These are phyloP conservation scores for Hyles lineata DNA, from an alignment of 2,888 invertebrate genomes.

Conservation along the genomic window DNA sequence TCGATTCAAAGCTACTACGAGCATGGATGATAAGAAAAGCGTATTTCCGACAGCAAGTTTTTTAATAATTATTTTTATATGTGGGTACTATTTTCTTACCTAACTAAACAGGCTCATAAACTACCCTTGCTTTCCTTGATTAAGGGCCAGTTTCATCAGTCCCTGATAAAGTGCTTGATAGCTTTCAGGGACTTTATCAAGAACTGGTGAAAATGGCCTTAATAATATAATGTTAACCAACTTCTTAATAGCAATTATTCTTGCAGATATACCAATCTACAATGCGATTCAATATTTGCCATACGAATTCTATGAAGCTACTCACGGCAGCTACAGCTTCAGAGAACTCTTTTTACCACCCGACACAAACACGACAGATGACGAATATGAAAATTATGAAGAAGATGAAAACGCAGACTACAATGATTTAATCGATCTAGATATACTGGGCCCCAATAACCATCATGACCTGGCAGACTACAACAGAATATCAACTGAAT, in stretches of 20 bases:
- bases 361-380: not conserved
- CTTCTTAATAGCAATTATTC: constrained; percentile 4
- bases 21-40: not conserved
- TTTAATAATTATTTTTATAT: not conserved
- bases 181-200: too few species aligned
- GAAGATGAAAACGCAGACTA: not conserved
- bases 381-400: not conserved
- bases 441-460: constrained; percentile 1
- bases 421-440: not conserved
- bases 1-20: too few species aligned
- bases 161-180: too few species aligned
- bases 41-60: not conserved
- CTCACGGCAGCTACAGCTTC: constrained; percentile 38
- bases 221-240: too few species aligned
- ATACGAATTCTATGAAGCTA: constrained; percentile 30
- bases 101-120: too few species aligned
- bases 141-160: too few species aligned
- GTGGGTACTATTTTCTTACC: not conserved
- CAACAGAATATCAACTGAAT: constrained; percentile 24
- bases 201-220: too few species aligned
- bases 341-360: constrained; percentile 29
- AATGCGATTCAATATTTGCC: constrained; percentile 19
- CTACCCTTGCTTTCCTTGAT: too few species aligned
- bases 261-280: constrained; percentile 16
- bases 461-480: constrained; percentile 30